Conservation (phyloP, 2,113 vertebrate species). For the Pituophis catenifer region DNA sequence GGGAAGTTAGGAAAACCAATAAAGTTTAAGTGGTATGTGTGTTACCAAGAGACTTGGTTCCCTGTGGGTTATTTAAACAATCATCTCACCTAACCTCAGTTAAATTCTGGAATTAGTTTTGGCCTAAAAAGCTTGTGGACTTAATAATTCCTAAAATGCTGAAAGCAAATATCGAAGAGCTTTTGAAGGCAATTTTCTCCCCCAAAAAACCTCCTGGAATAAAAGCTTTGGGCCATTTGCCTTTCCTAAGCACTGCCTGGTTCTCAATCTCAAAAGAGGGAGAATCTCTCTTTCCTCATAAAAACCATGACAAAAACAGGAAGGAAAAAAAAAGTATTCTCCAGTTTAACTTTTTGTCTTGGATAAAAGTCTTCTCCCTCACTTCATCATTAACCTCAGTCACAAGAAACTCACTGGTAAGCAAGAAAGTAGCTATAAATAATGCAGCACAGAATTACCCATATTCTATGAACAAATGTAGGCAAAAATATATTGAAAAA, state of each 20-base stretch:
- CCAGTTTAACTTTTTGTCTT: background rate
- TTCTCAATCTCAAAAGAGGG: background rate
- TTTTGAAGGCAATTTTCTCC: background rate
- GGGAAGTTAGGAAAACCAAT: slow-evolving; percentile 66
- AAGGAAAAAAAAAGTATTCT: background rate
- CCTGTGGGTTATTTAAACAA: slow-evolving; percentile 57
- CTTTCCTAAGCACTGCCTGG: slow-evolving; percentile 15
- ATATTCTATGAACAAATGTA: background rate
- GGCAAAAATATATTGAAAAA: background rate
- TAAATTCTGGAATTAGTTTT: slow-evolving; percentile 58
- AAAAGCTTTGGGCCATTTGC: slow-evolving; percentile 7
- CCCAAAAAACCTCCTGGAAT: slow-evolving; percentile 13
- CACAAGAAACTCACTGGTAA: background rate
- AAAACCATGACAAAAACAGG: background rate
- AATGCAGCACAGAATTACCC: background rate
- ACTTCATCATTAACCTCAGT: fast-evolving
- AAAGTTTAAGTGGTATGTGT: slow-evolving; percentile 67
- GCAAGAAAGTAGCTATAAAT: background rate
- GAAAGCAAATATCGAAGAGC: slow-evolving; percentile 33
- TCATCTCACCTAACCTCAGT: slow-evolving; percentile 51
- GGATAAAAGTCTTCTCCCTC: background rate
- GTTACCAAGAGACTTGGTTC: slow-evolving; percentile 66
- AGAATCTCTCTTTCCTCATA: background rate
- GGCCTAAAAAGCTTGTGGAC: slow-evolving; percentile 65
- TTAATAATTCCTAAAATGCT: slow-evolving; percentile 62